Percentiles rank a stretch among this genome's conserved stretches.
Conservation (phyloP, 2,888 invertebrate species). For the Hydrotaea diabolus region DNA sequence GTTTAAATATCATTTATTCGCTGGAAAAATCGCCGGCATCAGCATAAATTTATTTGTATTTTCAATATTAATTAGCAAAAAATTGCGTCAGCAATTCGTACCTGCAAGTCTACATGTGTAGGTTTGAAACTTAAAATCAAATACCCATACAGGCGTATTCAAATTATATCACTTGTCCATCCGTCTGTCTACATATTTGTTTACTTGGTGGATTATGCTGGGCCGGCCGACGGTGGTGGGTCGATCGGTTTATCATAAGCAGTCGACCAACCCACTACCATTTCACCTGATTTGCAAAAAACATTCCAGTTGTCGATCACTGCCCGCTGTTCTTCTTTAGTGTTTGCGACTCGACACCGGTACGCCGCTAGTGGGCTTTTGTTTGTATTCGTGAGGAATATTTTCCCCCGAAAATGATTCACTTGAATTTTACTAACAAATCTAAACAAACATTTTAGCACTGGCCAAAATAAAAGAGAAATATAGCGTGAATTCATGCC, state of each 20-base stretch:
- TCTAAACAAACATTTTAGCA: conserved; percentile 20
- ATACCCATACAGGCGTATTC: no score
- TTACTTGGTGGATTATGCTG: background rate
- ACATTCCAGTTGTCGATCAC: background rate
- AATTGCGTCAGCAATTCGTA: background rate
- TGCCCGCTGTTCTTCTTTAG: no score
- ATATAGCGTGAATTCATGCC: background rate
- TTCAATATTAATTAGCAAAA: background rate
- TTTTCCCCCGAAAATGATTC: conserved; percentile 9
- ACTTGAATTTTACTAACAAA: background rate
- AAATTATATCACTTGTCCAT: background rate
- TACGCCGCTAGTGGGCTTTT: background rate
- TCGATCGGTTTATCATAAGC: background rate
- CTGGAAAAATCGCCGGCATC: background rate
- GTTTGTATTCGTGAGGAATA: background rate
- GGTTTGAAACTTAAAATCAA: no score
- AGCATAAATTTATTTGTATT: conserved; percentile 2
- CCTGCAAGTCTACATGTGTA: background rate
- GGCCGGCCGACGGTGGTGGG: background rate
- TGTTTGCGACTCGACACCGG: background rate
- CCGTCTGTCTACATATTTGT: background rate
- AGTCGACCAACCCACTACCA: background rate
- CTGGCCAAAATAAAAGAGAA: background rate
- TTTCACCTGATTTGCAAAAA: background rate
- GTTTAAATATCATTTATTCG: background rate